Conservation (phyloP, 2,797 vertebrate species). For the Sorex maritimensis region DNA sequence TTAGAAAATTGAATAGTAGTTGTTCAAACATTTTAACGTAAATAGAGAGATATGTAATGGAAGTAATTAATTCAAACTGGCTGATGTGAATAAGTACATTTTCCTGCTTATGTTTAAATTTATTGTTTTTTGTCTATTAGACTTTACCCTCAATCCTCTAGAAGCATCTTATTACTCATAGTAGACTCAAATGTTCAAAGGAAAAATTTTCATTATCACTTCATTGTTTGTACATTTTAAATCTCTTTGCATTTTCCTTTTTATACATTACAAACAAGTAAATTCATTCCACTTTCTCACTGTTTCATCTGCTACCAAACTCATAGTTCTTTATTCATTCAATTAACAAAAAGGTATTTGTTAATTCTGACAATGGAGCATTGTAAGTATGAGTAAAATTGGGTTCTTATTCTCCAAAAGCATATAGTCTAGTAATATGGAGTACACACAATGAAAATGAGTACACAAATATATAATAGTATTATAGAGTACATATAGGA, state of each 20-base stretch:
- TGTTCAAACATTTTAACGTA: background rate
- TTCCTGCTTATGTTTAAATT: background rate
- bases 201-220: background rate
- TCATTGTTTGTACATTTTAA: background rate
- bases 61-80: background rate
- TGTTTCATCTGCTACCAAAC: background rate
- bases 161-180: background rate
- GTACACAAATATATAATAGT: background rate
- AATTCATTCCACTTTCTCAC: background rate
- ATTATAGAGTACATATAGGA: background rate
- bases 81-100: background rate
- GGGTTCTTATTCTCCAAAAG: background rate
- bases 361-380: background rate
- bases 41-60: background rate
- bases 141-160: background rate
- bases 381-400: background rate
- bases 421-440: background rate
- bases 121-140: conserved; percentile 2
- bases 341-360: conserved; percentile 13
- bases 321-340: conserved; percentile 17
- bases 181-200: conserved; percentile 23
- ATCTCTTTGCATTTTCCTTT: background rate
- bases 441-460: conserved; percentile 25
- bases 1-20: background rate
- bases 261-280: background rate